Evolutionary conservation across 2,888 invertebrate genomes (phyloP).

Genomic region (Abscondita cerata): DNA sequence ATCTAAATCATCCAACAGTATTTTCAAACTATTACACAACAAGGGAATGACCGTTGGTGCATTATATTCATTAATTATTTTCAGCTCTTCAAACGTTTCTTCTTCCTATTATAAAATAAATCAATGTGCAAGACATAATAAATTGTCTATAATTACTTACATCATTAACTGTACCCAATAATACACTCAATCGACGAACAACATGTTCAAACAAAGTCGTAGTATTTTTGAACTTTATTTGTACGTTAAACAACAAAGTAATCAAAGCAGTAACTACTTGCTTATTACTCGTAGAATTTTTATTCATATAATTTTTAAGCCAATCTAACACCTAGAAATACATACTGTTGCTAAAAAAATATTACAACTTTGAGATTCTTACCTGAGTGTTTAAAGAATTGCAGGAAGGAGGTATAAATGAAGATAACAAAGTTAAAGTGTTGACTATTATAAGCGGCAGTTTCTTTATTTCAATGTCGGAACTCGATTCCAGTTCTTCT

Average conservation of each 20-base stretch:
- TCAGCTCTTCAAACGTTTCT: constrained; percentile 47
- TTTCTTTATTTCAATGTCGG: constrained; percentile 53
- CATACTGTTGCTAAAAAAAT: neutral
- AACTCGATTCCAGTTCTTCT: constrained; percentile 49
- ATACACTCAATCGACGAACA: constrained; percentile 56
- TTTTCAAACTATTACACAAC: constrained; percentile 56
- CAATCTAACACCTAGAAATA: constrained; percentile 55
- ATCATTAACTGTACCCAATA: constrained; percentile 58
- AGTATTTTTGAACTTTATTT: constrained; percentile 54
- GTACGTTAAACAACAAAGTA: constrained; percentile 52
- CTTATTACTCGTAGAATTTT: constrained; percentile 48
- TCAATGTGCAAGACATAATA: neutral
- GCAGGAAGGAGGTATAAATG: constrained; percentile 43
- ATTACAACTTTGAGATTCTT: constrained; percentile 11
- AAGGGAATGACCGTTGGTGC: constrained; percentile 52
- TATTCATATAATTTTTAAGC: constrained; percentile 53
- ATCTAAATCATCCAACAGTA: constrained; percentile 57
- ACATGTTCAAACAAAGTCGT: constrained; percentile 57
- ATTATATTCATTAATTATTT: constrained; percentile 55
- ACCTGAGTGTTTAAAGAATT: constrained; percentile 47
- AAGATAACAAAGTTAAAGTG: constrained; percentile 46
- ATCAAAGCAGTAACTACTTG: constrained; percentile 50
- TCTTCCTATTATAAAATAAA: constrained; percentile 43
- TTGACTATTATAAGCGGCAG: constrained; percentile 47
- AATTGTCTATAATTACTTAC: constrained; percentile 46